Evolutionary conservation across 30 jellyfish, hydroid and myxozoan species (phyloP).

Genomic region (Calvadosia cruxmelitensis): DNA sequence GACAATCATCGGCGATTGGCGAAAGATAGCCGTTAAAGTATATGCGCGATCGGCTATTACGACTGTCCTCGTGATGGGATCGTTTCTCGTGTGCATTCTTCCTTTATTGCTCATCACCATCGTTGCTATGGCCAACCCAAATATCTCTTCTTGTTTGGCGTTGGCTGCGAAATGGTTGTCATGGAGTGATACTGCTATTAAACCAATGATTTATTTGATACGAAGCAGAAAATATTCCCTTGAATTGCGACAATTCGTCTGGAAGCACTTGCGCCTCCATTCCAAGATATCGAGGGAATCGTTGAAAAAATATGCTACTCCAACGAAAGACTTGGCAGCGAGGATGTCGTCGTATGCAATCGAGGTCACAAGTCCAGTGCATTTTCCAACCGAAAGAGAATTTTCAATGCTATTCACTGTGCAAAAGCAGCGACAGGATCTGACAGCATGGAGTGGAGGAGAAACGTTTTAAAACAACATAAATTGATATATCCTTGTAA

Average conservation of each 20-base stretch:
- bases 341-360: not conserved
- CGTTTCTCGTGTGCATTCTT: constrained; percentile 27
- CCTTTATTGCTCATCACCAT: constrained; percentile 12
- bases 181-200: constrained; percentile 27
- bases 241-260: not conserved
- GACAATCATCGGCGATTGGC: constrained; percentile 42
- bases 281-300: not conserved
- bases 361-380: not conserved
- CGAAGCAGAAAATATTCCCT: constrained; percentile 36
- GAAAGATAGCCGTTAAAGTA: constrained; percentile 52
- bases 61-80: constrained; percentile 22
- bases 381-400: not conserved
- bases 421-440: not conserved
- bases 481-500: too few relatives aligned
- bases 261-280: not conserved
- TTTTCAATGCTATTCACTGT: not conserved
- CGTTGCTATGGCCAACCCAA: constrained; percentile 18
- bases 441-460: not conserved
- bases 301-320: not conserved
- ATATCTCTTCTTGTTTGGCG: constrained; percentile 8
- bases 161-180: constrained; percentile 14
- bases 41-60: constrained; percentile 55
- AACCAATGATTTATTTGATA: constrained; percentile 34
- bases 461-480: too few relatives aligned
- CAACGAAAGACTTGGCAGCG: not conserved